phyloP scores from a whole-genome alignment of 1,140 invertebrate species.

The Acarapis woodi region DNA sequence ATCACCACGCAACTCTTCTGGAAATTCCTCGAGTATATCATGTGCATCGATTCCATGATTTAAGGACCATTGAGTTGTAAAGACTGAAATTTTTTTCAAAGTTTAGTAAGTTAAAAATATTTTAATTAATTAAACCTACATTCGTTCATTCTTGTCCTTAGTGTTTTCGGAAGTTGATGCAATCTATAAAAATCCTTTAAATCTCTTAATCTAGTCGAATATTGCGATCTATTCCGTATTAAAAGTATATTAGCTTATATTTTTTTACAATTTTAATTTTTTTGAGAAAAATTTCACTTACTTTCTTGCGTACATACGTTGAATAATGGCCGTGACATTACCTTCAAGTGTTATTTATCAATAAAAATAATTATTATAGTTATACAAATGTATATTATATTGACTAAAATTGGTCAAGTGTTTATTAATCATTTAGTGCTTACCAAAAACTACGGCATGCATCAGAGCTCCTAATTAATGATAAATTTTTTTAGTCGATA shows the following conservation, averaged over 20 bases:
- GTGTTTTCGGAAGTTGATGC: slow-evolving; percentile 75
- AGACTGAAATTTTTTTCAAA: no score
- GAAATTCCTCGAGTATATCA: slow-evolving; percentile 81
- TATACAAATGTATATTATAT: not conserved
- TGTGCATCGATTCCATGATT: slow-evolving; percentile 97
- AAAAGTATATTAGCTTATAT: no score
- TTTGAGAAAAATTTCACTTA: no score
- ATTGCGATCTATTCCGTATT: slow-evolving; percentile 77
- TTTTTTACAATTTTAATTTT: no score
- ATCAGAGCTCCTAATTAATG: slow-evolving; percentile 89
- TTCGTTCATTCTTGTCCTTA: slow-evolving; percentile 87
- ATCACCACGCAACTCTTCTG: slow-evolving; percentile 71
- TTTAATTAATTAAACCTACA: no score
- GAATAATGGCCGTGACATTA: slow-evolving; percentile 83
- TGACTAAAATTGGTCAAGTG: not conserved
- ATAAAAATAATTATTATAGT: not conserved
- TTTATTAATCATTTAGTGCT: slow-evolving; percentile 21
- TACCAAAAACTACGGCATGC: slow-evolving; percentile 97
- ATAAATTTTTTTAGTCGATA: no score
- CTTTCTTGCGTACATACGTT: slow-evolving; percentile 88
- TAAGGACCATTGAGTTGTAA: slow-evolving; percentile 68
- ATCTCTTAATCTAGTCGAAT: slow-evolving; percentile 83
- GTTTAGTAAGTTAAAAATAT: not conserved
- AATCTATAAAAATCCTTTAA: slow-evolving; percentile 86
- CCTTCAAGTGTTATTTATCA: no score